These are phyloP conservation scores for Cryptops parisi DNA, from an alignment of 2,888 invertebrate genomes.

Conservation along the genomic window DNA sequence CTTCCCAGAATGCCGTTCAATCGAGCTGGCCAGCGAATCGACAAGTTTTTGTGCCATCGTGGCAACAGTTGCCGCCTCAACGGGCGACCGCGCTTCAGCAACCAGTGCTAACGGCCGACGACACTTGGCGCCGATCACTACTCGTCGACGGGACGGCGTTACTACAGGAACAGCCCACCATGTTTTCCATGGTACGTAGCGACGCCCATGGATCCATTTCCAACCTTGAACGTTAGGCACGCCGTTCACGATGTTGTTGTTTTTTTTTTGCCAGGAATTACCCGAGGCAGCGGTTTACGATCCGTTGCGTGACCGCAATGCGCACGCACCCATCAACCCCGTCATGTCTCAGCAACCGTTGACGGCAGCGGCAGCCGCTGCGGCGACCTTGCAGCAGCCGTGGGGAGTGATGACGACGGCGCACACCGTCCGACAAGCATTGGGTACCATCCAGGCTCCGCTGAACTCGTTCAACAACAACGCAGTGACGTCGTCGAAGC, in stretches of 20 bases:
- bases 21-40: conserved; percentile 55
- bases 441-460: conserved; percentile 24
- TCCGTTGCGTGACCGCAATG: conserved; percentile 20
- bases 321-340: conserved; percentile 20
- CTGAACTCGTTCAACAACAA: background rate
- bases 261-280: conserved; percentile 38
- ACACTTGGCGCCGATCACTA: conserved; percentile 53
- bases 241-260: too few species aligned
- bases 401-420: conserved; percentile 20
- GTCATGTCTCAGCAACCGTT: conserved; percentile 20
- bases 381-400: conserved; percentile 20
- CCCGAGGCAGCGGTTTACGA: conserved; percentile 21
- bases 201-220: too few species aligned
- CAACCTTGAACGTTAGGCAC: too few species aligned
- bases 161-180: conserved; percentile 41
- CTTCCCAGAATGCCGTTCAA: conserved; percentile 46
- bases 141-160: conserved; percentile 62
- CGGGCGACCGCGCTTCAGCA: conserved; percentile 24
- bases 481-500: conserved; percentile 19
- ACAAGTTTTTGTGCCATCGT: conserved; percentile 61
- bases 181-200: conserved; percentile 24
- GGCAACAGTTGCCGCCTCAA: conserved; percentile 54
- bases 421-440: conserved; percentile 30
- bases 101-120: conserved; percentile 30
- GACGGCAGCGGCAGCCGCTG: conserved; percentile 18